Percentiles rank a stretch among this genome's conserved stretches.
phyloP scores from a whole-genome alignment of 2,113 vertebrate species.

The Notechis scutatus region DNA sequence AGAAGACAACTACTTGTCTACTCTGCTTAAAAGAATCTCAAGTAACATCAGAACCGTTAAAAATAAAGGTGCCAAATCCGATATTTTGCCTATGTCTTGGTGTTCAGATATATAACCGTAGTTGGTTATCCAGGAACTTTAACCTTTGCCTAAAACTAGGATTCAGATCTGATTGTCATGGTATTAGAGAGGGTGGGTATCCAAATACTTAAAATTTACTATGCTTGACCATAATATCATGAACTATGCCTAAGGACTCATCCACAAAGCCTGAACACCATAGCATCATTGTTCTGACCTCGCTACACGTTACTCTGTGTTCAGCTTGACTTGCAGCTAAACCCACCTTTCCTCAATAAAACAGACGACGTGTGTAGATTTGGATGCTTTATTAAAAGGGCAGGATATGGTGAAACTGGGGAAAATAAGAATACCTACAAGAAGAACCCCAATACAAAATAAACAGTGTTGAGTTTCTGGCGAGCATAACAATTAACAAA shows the following conservation, averaged over 20 bases:
- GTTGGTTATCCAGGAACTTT: neutral
- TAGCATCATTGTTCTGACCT: neutral
- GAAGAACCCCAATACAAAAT: too few relatives aligned
- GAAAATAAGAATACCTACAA: neutral
- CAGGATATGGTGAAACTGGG: neutral
- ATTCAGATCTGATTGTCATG: neutral
- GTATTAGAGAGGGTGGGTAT: neutral
- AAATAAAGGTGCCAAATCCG: neutral
- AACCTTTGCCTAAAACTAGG: neutral
- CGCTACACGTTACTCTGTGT: too few relatives aligned
- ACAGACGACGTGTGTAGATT: neutral
- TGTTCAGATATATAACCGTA: neutral
- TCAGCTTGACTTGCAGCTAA: too few relatives aligned
- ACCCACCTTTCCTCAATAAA: too few relatives aligned
- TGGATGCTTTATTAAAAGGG: neutral
- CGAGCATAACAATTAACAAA: neutral
- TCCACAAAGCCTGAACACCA: neutral
- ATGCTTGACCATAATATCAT: neutral
- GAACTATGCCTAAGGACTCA: neutral
- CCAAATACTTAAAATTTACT: neutral
- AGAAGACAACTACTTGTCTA: neutral
- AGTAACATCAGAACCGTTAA: neutral
- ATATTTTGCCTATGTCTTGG: neutral
- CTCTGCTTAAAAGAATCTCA: neutral
- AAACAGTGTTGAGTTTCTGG: too few relatives aligned